phyloP scores from a whole-genome alignment of 2,797 vertebrate species.

The Pangasius krempfi region DNA sequence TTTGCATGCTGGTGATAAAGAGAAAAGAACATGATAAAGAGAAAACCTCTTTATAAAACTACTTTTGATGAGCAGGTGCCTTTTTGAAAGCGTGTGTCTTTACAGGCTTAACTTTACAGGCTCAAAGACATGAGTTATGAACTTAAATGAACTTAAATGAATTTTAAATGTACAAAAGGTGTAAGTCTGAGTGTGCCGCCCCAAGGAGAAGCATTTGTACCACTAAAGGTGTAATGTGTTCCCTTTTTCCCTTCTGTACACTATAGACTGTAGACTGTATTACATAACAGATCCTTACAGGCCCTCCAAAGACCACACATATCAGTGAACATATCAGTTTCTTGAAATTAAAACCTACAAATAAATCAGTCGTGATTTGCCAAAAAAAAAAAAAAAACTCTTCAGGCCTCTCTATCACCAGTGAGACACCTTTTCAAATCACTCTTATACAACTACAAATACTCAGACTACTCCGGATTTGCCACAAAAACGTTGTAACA shows the following conservation, averaged over 20 bases:
- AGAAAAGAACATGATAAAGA: background rate
- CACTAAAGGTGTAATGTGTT: background rate
- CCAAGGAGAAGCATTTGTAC: background rate
- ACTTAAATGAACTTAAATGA: background rate
- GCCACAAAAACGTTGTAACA: constrained; percentile 29
- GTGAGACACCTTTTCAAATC: background rate
- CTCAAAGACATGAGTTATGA: background rate
- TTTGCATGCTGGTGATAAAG: background rate
- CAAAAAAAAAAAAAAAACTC: background rate
- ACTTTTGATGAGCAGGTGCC: background rate
- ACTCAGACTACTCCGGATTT: constrained; percentile 16
- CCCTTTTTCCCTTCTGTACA: background rate
- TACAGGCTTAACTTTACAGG: background rate
- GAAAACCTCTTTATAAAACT: background rate
- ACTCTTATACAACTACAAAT: constrained; percentile 2
- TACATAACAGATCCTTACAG: background rate
- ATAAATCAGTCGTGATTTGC: background rate
- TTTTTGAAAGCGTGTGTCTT: background rate
- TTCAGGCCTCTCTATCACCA: background rate
- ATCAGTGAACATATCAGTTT: background rate
- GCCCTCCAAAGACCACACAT: background rate
- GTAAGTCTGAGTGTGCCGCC: background rate
- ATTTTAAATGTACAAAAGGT: background rate
- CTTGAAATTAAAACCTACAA: constrained; percentile 1
- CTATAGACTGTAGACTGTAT: background rate